Percentiles rank a stretch among this genome's conserved stretches.
Evolutionary conservation across 2,888 invertebrate genomes (phyloP).

Genomic region (Hirtodrosophila trivittata): DNA sequence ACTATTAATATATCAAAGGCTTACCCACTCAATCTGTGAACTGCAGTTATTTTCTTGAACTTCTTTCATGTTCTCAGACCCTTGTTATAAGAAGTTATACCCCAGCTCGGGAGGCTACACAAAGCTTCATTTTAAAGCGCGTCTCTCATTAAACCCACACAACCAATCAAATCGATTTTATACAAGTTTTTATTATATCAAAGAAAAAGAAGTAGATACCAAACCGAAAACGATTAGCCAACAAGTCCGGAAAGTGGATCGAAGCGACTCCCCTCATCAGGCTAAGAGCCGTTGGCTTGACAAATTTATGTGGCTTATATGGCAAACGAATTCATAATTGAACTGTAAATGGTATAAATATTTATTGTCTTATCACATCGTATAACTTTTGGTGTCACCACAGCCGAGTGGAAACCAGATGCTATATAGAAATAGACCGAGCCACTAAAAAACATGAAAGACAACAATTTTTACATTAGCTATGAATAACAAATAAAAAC

Average conservation of each 20-base stretch:
- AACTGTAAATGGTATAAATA: conserved; percentile 81
- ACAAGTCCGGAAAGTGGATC: conserved; percentile 22
- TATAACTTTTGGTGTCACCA: conserved; percentile 83
- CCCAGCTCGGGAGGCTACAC: not conserved
- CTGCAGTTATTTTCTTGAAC: too few relatives aligned
- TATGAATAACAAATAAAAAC: conserved; percentile 51
- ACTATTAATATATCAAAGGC: too few relatives aligned
- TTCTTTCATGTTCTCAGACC: too few relatives aligned
- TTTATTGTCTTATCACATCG: conserved; percentile 83
- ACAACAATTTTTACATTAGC: conserved; percentile 59
- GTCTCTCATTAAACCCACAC: not conserved
- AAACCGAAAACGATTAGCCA: conserved; percentile 33
- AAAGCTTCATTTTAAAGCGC: not conserved
- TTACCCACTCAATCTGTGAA: too few relatives aligned
- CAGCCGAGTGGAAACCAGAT: conserved; percentile 58
- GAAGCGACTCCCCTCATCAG: not conserved
- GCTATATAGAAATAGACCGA: conserved; percentile 7
- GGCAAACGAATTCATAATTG: conserved; percentile 68
- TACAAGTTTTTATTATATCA: conserved; percentile 7
- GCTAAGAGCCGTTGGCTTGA: conserved; percentile 18
- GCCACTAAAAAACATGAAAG: conserved; percentile 36
- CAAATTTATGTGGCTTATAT: conserved; percentile 66
- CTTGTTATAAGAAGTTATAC: too few relatives aligned
- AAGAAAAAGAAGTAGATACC: conserved; percentile 15
- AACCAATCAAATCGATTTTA: conserved; percentile 23